Conservation (phyloP, 2,888 invertebrate species). For the Scaptomyza reducta region DNA sequence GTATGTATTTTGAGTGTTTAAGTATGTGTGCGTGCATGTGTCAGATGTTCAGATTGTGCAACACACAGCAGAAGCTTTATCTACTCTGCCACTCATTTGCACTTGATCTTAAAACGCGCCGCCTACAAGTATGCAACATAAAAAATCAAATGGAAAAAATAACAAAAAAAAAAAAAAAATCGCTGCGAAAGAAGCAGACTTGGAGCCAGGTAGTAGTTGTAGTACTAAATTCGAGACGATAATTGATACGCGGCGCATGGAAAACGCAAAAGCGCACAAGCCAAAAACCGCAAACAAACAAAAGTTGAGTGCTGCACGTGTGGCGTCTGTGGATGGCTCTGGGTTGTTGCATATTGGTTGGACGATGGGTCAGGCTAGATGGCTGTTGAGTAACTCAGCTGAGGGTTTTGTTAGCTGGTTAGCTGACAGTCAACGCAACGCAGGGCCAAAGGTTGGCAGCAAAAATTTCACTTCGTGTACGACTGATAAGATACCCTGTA, state of each 20-base stretch:
- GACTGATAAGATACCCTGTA: neutral
- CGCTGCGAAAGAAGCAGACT: neutral
- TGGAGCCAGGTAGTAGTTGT: constrained; percentile 9
- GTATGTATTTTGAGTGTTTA: constrained; percentile 11
- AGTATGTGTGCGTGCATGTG: constrained; percentile 6
- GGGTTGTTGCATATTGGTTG: neutral
- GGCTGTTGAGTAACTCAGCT: constrained; percentile 5
- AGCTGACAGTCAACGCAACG: constrained; percentile 2
- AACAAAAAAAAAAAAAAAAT: constrained; percentile 7
- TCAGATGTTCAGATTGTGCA: constrained; percentile 15
- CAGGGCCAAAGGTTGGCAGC: constrained; percentile 5
- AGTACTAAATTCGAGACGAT: constrained; percentile 69
- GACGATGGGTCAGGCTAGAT: neutral
- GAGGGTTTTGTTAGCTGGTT: neutral
- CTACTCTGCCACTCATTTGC: constrained; percentile 42
- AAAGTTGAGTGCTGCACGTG: constrained; percentile 51
- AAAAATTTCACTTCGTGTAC: constrained; percentile 43
- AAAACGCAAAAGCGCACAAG: constrained; percentile 69
- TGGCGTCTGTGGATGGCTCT: neutral
- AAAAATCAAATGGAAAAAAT: neutral
- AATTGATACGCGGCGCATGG: constrained; percentile 68
- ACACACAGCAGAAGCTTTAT: constrained; percentile 1
- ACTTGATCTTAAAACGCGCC: constrained; percentile 67
- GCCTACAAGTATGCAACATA: constrained; percentile 60
- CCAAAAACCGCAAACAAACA: constrained; percentile 72